A percentile compares a stretch with the other conserved stretches of the same genome.
Conservation (phyloP, 2,888 invertebrate species). For the Leptinotarsa peninsularis region DNA sequence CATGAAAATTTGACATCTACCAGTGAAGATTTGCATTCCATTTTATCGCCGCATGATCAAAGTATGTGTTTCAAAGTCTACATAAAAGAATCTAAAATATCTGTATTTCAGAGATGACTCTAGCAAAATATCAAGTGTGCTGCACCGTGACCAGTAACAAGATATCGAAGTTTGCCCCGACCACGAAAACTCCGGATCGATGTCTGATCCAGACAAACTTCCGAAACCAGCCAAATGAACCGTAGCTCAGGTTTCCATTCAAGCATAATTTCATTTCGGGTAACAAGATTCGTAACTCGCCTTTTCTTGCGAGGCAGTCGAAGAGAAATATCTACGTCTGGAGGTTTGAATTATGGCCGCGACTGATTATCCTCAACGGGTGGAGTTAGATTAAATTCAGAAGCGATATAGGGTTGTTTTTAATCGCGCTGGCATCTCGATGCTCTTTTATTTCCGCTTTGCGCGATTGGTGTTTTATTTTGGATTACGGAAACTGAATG, state of each 20-base stretch:
- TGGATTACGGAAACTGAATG: background rate
- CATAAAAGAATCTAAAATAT: too few relatives aligned
- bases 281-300: conserved; percentile 3
- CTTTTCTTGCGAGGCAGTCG: background rate
- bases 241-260: conserved; percentile 9
- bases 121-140: too few relatives aligned
- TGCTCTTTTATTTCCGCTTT: background rate
- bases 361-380: conserved; percentile 4
- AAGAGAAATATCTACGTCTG: conserved; percentile 14
- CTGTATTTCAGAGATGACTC: too few relatives aligned
- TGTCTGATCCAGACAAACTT: conserved; percentile 5
- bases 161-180: background rate
- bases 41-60: too few relatives aligned
- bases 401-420: background rate
- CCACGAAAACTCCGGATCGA: conserved; percentile 7
- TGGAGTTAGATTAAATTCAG: conserved; percentile 4
- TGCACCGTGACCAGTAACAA: background rate
- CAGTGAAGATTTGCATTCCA: too few relatives aligned
- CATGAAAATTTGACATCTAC: too few relatives aligned
- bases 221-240: conserved; percentile 1
- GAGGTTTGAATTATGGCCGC: conserved; percentile 10
- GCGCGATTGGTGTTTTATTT: background rate
- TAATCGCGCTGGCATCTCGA: background rate
- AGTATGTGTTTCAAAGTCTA: too few relatives aligned
- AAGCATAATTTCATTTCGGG: conserved; percentile 4